Evolutionary conservation across 92 coral and sea anemone species (phyloP).

Genomic region (Parazoanthus swiftii): DNA sequence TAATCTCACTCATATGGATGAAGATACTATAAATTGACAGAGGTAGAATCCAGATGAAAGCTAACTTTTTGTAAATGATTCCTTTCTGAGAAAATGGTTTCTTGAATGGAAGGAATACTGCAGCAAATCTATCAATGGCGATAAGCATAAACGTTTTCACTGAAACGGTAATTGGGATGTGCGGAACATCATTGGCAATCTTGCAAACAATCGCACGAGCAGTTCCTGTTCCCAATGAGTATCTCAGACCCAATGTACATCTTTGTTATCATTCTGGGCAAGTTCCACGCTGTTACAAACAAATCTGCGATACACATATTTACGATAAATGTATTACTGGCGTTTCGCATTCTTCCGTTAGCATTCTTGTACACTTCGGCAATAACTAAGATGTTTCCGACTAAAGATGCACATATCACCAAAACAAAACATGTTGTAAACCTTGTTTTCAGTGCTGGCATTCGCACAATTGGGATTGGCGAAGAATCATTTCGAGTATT

Average conservation of each 20-base stretch:
- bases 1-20: background rate
- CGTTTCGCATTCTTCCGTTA: slow-evolving; percentile 4
- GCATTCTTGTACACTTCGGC: background rate
- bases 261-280: slow-evolving; percentile 8
- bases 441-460: background rate
- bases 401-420: slow-evolving; percentile 2
- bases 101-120: slow-evolving; percentile 2
- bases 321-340: background rate
- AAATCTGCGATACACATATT: slow-evolving; percentile 12
- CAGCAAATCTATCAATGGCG: background rate
- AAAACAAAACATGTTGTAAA: background rate
- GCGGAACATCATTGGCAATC: background rate
- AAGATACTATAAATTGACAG: background rate
- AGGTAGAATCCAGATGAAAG: background rate
- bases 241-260: background rate
- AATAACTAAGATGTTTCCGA: slow-evolving; percentile 5
- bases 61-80: background rate
- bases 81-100: background rate
- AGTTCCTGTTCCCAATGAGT: background rate
- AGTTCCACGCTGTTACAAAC: background rate
- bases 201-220: background rate
- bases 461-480: background rate
- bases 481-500: background rate
- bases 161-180: background rate
- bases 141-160: background rate